Percentiles rank a stretch among this genome's conserved stretches.
Evolutionary conservation across 2,888 invertebrate genomes (phyloP).

Genomic region (Pachymerium ferrugineum): DNA sequence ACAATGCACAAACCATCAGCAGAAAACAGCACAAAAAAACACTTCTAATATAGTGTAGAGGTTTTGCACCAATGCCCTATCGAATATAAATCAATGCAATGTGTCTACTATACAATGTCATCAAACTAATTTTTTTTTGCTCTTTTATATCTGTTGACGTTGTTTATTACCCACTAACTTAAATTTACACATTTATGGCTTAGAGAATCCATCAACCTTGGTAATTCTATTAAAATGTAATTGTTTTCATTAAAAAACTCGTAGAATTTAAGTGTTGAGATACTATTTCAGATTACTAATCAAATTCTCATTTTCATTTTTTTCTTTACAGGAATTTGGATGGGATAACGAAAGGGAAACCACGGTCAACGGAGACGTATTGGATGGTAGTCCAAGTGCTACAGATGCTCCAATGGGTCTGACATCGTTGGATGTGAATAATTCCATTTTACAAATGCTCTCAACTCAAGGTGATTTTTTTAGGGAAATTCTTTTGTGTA

Average conservation of each 20-base stretch:
- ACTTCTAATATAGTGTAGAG: too few relatives aligned
- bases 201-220: neutral
- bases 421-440: conserved; percentile 29
- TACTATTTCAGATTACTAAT: too few relatives aligned
- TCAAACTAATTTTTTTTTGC: neutral
- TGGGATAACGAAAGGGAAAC: conserved; percentile 29
- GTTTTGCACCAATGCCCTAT: too few relatives aligned
- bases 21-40: too few relatives aligned
- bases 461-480: conserved; percentile 27
- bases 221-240: neutral
- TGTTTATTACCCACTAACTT: neutral
- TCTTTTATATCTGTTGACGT: neutral
- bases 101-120: too few relatives aligned
- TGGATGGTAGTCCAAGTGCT: conserved; percentile 20
- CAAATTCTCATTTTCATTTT: neutral
- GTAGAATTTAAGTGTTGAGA: too few relatives aligned
- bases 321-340: conserved; percentile 19
- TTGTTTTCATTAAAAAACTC: too few relatives aligned
- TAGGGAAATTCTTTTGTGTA: neutral
- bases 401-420: conserved; percentile 28
- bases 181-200: neutral
- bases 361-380: conserved; percentile 29
- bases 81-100: too few relatives aligned
- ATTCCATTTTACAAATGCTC: conserved; percentile 30
- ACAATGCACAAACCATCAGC: too few relatives aligned